Percentiles rank a stretch among this genome's conserved stretches.
These are phyloP conservation scores for Tyria jacobaeae DNA, from an alignment of 2,888 invertebrate species.

Conservation along the genomic window DNA sequence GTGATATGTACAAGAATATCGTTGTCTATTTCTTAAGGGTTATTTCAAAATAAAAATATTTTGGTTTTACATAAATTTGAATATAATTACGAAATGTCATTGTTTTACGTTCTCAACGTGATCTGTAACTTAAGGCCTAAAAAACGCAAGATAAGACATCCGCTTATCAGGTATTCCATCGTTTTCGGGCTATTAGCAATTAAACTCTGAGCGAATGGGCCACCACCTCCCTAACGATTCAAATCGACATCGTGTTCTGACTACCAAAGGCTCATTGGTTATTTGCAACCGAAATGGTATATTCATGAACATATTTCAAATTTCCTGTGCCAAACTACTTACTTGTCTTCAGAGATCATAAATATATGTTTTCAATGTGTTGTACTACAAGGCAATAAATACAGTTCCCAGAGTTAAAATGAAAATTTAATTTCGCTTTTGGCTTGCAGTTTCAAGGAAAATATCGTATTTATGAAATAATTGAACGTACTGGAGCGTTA, in stretches of 20 bases:
- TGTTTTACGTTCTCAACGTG: neutral
- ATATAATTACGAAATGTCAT: too few species aligned
- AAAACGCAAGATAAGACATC: slow-evolving; percentile 12
- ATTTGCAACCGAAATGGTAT: slow-evolving; percentile 4
- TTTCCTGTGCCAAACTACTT: too few species aligned
- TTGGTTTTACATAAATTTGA: too few species aligned
- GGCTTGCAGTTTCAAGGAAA: neutral
- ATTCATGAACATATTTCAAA: slow-evolving; percentile 8
- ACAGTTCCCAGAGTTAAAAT: neutral
- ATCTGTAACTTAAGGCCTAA: neutral
- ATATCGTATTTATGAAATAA: neutral
- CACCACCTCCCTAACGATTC: slow-evolving; percentile 47
- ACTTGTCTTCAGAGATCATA: neutral
- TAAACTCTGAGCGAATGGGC: slow-evolving; percentile 58
- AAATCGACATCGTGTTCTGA: slow-evolving; percentile 42
- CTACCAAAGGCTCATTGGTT: slow-evolving; percentile 32
- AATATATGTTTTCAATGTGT: too few species aligned
- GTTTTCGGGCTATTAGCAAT: slow-evolving; percentile 63
- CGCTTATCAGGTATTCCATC: slow-evolving; percentile 59
- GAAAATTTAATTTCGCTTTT: neutral
- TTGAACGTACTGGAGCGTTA: too few species aligned
- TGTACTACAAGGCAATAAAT: too few species aligned
- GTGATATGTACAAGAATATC: too few species aligned
- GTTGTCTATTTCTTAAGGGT: too few species aligned
- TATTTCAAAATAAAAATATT: too few species aligned